phyloP scores from a whole-genome alignment of 2,888 invertebrate species.

The Pristionchus exspectatus region DNA sequence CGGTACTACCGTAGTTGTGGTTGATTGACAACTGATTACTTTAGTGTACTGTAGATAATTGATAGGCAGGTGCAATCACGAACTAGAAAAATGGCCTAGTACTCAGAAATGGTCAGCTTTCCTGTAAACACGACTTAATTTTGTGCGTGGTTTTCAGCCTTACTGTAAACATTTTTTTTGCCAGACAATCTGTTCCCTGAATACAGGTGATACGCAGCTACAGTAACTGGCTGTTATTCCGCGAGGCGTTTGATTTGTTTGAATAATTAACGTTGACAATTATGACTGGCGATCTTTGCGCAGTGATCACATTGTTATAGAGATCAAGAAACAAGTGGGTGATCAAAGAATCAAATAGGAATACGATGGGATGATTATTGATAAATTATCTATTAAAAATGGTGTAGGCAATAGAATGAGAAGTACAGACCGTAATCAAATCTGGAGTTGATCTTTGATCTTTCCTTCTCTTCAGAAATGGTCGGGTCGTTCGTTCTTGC shows the following conservation, averaged over 20 bases:
- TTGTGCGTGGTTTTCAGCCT: neutral
- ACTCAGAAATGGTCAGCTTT: neutral
- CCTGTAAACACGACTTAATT: neutral
- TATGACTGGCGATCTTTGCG: neutral
- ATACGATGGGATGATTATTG: too few species aligned
- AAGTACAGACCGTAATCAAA: too few species aligned
- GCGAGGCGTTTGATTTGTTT: neutral
- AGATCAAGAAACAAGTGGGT: too few species aligned
- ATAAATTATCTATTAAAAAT: too few species aligned
- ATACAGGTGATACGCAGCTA: neutral
- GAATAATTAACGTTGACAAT: neutral
- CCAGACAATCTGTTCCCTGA: neutral
- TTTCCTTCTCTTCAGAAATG: slow-evolving; percentile 28
- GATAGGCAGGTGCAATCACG: neutral
- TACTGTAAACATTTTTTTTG: neutral
- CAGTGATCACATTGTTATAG: neutral
- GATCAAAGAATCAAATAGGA: too few species aligned
- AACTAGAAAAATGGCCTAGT: neutral
- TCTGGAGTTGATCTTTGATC: neutral
- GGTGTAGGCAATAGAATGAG: too few species aligned
- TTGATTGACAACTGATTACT: neutral
- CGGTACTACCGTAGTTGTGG: neutral
- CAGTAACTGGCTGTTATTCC: neutral
- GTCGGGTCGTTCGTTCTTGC: neutral
- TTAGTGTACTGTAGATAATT: neutral